A percentile compares a stretch with the other conserved stretches of the same genome.
phyloP scores from a whole-genome alignment of 2,113 vertebrate species.

The Fukomys damarensis region DNA sequence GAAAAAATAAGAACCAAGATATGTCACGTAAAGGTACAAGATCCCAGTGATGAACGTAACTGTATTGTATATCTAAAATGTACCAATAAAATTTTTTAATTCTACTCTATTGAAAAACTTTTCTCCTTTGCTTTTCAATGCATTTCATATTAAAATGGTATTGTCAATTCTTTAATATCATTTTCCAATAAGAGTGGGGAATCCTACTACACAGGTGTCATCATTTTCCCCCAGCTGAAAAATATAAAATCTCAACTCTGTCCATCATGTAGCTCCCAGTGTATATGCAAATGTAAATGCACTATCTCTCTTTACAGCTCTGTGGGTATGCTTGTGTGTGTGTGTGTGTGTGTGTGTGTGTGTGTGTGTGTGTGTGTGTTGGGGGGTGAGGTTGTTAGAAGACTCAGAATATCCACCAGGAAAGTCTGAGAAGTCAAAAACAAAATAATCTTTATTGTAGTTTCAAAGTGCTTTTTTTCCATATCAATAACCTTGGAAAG shows the following conservation, averaged over 20 bases:
- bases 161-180: constrained; percentile 37
- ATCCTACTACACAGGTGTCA: neutral
- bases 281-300: neutral
- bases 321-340: neutral
- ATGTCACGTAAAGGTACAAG: no score
- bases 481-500: neutral
- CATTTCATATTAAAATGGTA: constrained; percentile 16
- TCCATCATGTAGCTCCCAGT: neutral
- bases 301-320: neutral
- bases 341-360: neutral
- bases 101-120: neutral
- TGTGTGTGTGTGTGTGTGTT: no score
- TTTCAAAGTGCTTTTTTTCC: neutral
- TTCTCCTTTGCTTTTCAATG: constrained; percentile 26
- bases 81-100: no score
- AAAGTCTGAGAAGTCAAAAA: constrained; percentile 11
- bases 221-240: neutral
- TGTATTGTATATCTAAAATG: no score
- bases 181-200: constrained; percentile 55
- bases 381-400: neutral
- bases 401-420: neutral
- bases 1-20: no score
- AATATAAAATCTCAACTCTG: constrained; percentile 5
- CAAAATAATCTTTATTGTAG: neutral
- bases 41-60: no score